phyloP scores from a whole-genome alignment of 92 coral and sea anemone genomes.

The Porites lobata region DNA sequence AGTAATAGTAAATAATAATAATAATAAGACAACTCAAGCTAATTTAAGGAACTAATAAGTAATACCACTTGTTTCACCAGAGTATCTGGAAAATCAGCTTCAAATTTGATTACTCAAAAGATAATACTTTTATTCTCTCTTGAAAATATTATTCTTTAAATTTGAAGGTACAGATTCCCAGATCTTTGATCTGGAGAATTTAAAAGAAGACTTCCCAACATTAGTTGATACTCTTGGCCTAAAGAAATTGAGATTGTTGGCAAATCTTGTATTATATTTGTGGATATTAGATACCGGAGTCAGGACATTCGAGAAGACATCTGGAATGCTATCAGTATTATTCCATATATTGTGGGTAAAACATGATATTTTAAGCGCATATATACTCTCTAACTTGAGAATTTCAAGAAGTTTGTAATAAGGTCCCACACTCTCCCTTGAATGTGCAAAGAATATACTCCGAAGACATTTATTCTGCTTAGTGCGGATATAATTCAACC shows the following conservation, averaged over 20 bases:
- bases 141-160: too few relatives aligned
- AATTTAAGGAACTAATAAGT: background rate
- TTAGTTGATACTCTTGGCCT: background rate
- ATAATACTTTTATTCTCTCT: background rate
- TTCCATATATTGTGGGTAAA: background rate
- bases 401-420: slow-evolving; percentile 15
- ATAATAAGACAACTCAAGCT: too few relatives aligned
- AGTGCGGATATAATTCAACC: background rate
- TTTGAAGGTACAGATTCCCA: slow-evolving; percentile 12
- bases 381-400: background rate
- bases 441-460: background rate
- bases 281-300: slow-evolving; percentile 8
- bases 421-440: slow-evolving; percentile 8
- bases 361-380: slow-evolving; percentile 16
- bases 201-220: background rate
- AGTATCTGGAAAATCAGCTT: background rate
- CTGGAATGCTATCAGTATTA: background rate
- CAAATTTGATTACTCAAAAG: background rate
- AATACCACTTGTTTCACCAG: background rate
- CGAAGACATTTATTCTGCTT: slow-evolving; percentile 22
- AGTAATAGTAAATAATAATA: too few relatives aligned
- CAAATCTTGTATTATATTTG: slow-evolving; percentile 13
- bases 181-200: slow-evolving; percentile 24
- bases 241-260: slow-evolving; percentile 4
- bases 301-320: slow-evolving; percentile 21